Conservation (phyloP, 2,113 vertebrate genomes). For the Oophaga pumilio region DNA sequence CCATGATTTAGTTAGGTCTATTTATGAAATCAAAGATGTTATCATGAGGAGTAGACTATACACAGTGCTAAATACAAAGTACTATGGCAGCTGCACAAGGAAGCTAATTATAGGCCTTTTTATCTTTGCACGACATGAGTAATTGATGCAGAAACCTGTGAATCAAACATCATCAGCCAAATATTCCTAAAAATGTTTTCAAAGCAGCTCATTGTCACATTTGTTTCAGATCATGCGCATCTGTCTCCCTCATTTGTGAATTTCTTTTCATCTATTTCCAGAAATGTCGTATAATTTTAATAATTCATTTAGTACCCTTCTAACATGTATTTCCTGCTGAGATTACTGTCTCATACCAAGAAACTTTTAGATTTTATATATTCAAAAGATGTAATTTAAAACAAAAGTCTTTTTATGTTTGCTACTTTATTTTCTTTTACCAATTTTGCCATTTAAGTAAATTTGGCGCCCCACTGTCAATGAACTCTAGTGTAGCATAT, state of each 20-base stretch:
- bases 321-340: conserved; percentile 60
- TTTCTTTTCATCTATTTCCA: conserved; percentile 62
- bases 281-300: conserved; percentile 63
- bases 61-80: conserved; percentile 58
- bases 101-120: conserved; percentile 70
- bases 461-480: not conserved
- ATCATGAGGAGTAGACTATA: conserved; percentile 53
- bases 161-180: conserved; percentile 63
- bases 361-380: conserved; percentile 58
- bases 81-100: conserved; percentile 65
- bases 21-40: conserved; percentile 63
- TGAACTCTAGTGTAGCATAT: not conserved
- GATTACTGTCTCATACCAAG: conserved; percentile 59
- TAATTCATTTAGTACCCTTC: conserved; percentile 67
- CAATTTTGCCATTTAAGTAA: conserved; percentile 19
- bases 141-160: conserved; percentile 67
- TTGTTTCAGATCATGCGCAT: conserved; percentile 66
- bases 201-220: conserved; percentile 64
- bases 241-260: conserved; percentile 59
- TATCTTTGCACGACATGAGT: conserved; percentile 65
- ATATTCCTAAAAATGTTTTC: conserved; percentile 64
- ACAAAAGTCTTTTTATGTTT: not conserved
- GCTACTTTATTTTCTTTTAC: not conserved
- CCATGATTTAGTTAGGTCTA: conserved; percentile 26
- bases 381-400: conserved; percentile 38